Evolutionary conservation across 2,888 invertebrate species (phyloP).

Genomic region (Sicus ferrugineus): DNA sequence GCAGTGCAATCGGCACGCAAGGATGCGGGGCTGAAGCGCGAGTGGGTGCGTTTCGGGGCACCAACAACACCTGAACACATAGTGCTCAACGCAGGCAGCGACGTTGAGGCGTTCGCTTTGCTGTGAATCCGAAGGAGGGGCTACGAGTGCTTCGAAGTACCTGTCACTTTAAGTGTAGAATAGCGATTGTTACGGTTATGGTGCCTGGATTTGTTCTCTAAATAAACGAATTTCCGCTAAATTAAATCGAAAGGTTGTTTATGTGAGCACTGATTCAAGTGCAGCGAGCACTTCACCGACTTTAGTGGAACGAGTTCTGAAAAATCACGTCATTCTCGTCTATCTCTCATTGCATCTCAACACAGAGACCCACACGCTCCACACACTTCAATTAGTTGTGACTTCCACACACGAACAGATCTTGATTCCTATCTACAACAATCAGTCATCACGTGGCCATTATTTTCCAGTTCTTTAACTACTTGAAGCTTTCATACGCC

Average conservation of each 20-base stretch:
- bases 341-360: too few species aligned
- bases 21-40: constrained; percentile 67
- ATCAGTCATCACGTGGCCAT: too few species aligned
- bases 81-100: constrained; percentile 46
- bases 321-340: too few species aligned
- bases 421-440: too few species aligned
- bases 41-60: constrained; percentile 51
- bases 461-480: too few species aligned
- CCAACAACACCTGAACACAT: constrained; percentile 54
- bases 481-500: too few species aligned
- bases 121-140: not conserved
- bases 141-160: not conserved
- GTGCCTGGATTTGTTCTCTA: not conserved
- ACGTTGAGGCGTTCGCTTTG: constrained; percentile 42
- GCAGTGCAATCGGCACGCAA: constrained; percentile 72
- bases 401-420: too few species aligned
- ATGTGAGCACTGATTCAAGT: too few species aligned
- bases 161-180: not conserved
- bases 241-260: not conserved
- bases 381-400: too few species aligned
- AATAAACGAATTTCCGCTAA: not conserved
- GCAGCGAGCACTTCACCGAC: too few species aligned
- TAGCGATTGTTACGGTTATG: not conserved
- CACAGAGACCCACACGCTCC: too few species aligned
- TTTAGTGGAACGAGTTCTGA: too few species aligned